Evolutionary conservation across 2,888 invertebrate species (phyloP), one percentile per base, ranked within the genome.

Genomic region (Tillus elongatus): DNA sequence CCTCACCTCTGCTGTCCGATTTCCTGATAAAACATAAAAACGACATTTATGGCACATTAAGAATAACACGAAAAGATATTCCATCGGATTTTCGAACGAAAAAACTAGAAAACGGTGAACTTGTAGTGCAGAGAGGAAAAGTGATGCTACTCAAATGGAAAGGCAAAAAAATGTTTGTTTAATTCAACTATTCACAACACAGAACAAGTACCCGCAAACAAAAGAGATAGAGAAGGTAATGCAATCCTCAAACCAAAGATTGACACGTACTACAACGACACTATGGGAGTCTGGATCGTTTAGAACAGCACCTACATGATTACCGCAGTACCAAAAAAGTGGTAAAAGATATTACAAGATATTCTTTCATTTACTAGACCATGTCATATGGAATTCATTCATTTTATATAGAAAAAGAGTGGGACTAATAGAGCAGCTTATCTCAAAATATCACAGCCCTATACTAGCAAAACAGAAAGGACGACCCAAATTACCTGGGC

Each of bases 261-360:
- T 19, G 24, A 8, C 6, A 19, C 6, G n/a, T 6, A 19, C 24
- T 19, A 19, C n/a, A 19, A 19, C 24, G 6, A 8, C n/a, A 19
- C 24, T 6, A 19, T 8, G 24, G 24, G 24, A 8, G 24, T 8
- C 6, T 19, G 6, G 24, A 19, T 19, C 24, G 24, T 19, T 6
- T 19, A 19, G 24, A 19, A 8, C 24, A 19, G 6, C 24, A 19
- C n/a, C 24, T 19, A 6, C n/a, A 6, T 19, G 24, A 19, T 19
- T 19, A 19, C 24, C 24, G 6, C n/a, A 19, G 6, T 19, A 19
- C n/a, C 24, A 19, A n/a, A 19, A 19, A 19, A 19, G 24, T 6
- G 24, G 24, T 19, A 19, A 19, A n/a, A 19, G n/a, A 19, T 19
- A 19, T 19, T 19, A 19, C 24, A 19, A 19, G n/a, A 19, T 19